Base-by-base conservation (phyloP, 2,888 invertebrate species). In the Clunio marinus region DNA sequence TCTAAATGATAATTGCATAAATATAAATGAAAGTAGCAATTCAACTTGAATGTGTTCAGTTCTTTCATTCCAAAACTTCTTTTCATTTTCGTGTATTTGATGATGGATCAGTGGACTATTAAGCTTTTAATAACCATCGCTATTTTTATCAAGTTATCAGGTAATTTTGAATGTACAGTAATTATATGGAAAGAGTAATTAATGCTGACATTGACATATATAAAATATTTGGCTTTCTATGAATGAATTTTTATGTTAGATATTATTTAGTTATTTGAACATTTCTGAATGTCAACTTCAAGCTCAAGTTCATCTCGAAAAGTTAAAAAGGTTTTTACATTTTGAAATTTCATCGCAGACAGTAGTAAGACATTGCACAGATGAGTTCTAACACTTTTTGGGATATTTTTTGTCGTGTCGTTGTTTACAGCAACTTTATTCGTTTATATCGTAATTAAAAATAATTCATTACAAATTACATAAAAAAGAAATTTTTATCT, bases 381-480 rank as follows among this genome's bases (percentile, higher is more conserved):
- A 51, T 51, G 51, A 17, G 8, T 51, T 51, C 7, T 8, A 51
- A 51, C 4, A 3, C 3, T 20, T 20, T 51, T n/a, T 51, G 51
- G 51, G 17, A 51, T 20, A 1, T 66, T 32, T 22, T 66, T 3
- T 66, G 66, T 66, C 28, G 35, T 15, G 7, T 55, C 27, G 55
- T 22, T 20, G n/a, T 66, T 27, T 13, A 25, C 10, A 20, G 55
- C 2, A 46, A 51, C 2, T 13, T 62, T 10, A 1, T 24, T 3
- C 4, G 8, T 10, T 28, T 51, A 28, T 51, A 51, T 51, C 32
- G 66, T 66, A 55, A 32, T 2, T 4, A 15, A 5, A 8, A 2
- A 22, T 24, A 37, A 24, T 58, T 2, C 32, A 2, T 57, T 25
- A 32, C 8, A 17, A 2, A n/a, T 57, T 13, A 8, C 2, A 25